Percentiles rank a stretch among this genome's conserved stretches.
Conservation (phyloP, 2,113 vertebrate species). For the Brachionichthys hirsutus region DNA sequence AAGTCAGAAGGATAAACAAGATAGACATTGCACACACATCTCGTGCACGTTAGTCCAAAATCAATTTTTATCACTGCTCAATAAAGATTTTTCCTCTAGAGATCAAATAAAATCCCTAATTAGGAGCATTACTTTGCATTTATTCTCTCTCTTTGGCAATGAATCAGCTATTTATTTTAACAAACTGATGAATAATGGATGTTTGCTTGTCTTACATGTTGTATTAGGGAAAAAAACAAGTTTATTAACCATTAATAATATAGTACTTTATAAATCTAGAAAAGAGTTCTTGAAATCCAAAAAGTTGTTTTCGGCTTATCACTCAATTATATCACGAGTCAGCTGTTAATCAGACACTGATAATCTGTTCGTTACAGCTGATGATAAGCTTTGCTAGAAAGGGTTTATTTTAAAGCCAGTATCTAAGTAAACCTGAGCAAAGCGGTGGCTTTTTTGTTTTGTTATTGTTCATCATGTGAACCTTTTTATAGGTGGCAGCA, state of each 20-base stretch:
- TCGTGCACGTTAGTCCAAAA: slow-evolving; percentile 3
- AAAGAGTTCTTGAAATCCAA: too few species aligned
- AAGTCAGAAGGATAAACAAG: slow-evolving; percentile 23
- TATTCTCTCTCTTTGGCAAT: not conserved
- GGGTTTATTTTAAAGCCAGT: not conserved
- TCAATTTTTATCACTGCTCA: not conserved
- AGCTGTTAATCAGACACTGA: too few species aligned
- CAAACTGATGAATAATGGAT: too few species aligned
- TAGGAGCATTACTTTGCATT: not conserved
- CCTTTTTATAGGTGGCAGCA: slow-evolving; percentile 2
- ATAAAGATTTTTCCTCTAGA: not conserved
- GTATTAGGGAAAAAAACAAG: not conserved
- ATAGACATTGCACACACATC: not conserved
- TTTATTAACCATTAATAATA: not conserved
- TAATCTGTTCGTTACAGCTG: too few species aligned
- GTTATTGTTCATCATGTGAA: not conserved
- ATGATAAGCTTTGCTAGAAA: not conserved
- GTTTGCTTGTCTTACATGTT: too few species aligned
- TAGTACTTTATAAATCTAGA: not conserved
- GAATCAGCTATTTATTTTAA: too few species aligned
- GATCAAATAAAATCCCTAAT: not conserved
- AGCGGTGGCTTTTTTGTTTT: not conserved
- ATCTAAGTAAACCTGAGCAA: slow-evolving; percentile 27
- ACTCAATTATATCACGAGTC: too few species aligned
- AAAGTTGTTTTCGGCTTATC: not conserved